Conservation (phyloP, 1,140 invertebrate species). For the Telenomus remus region DNA sequence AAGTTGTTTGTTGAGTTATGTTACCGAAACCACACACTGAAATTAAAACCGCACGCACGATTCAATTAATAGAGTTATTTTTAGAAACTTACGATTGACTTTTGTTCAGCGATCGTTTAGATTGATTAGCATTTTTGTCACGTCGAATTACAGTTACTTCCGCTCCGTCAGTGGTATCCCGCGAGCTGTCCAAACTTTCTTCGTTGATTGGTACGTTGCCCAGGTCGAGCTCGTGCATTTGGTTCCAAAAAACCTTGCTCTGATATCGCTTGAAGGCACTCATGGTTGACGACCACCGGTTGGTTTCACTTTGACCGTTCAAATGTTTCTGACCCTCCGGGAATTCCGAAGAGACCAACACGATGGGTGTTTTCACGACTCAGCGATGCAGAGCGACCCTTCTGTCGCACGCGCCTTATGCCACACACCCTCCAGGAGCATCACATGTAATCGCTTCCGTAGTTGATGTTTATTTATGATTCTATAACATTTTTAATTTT, state of each 20-base stretch:
- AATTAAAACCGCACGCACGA: neutral
- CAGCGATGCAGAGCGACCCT: conserved; percentile 63
- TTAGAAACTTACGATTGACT: conserved; percentile 12
- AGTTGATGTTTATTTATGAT: neutral
- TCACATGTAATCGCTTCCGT: conserved; percentile 12
- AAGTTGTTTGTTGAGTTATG: too few relatives aligned
- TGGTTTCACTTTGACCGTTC: neutral
- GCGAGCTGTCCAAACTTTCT: conserved; percentile 44
- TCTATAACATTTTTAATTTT: neutral
- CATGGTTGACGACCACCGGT: conserved; percentile 57
- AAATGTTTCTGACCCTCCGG: neutral
- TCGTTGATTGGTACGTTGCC: conserved; percentile 4
- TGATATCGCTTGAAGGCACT: conserved; percentile 68
- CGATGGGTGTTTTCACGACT: conserved; percentile 59
- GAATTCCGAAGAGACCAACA: conserved; percentile 18
- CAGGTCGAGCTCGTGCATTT: conserved; percentile 66
- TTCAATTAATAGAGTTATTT: too few relatives aligned
- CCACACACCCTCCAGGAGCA: conserved; percentile 58
- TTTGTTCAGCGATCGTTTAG: conserved; percentile 6
- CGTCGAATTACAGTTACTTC: conserved; percentile 66
- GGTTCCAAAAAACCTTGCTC: conserved; percentile 70
- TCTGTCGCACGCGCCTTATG: conserved; percentile 64
- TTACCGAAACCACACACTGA: too few relatives aligned
- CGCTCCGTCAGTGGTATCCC: conserved; percentile 42
- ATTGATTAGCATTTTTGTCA: conserved; percentile 31